Conservation (phyloP, 2,888 invertebrate species). For the Clistopyga incitator region DNA sequence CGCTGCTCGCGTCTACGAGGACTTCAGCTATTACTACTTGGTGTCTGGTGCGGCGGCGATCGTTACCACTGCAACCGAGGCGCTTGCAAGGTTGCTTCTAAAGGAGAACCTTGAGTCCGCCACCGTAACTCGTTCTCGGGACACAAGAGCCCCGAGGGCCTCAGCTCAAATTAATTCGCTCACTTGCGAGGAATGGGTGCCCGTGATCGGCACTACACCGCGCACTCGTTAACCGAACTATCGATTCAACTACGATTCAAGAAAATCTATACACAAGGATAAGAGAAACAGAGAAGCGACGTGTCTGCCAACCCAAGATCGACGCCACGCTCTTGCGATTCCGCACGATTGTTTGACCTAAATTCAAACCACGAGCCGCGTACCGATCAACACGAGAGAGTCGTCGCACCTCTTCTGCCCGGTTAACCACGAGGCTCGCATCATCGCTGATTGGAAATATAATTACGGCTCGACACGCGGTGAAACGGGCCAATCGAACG, state of each 20-base stretch:
- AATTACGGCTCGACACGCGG: conserved; percentile 32
- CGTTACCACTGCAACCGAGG: conserved; percentile 46
- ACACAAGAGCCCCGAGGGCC: conserved; percentile 50
- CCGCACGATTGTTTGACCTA: conserved; percentile 64
- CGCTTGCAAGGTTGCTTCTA: conserved; percentile 16
- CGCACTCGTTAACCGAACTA: conserved; percentile 40
- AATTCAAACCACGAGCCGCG: conserved; percentile 64
- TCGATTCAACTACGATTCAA: conserved; percentile 26
- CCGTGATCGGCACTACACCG: conserved; percentile 9
- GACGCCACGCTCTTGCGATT: conserved; percentile 16
- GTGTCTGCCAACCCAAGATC: neutral
- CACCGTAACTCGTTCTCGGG: conserved; percentile 34
- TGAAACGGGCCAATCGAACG: neutral
- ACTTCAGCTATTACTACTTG: neutral
- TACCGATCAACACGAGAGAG: conserved; percentile 41
- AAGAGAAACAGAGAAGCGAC: conserved; percentile 26
- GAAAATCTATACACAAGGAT: conserved; percentile 13
- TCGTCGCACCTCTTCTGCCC: conserved; percentile 48
- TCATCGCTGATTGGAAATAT: conserved; percentile 47
- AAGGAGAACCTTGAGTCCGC: conserved; percentile 47
- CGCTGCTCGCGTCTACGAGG: neutral
- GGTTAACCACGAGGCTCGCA: conserved; percentile 45
- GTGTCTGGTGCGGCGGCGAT: conserved; percentile 45
- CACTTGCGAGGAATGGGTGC: conserved; percentile 25
- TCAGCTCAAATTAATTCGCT: conserved; percentile 56